phyloP scores from a whole-genome alignment of 2,797 vertebrate species.

The Florisuga fusca region DNA sequence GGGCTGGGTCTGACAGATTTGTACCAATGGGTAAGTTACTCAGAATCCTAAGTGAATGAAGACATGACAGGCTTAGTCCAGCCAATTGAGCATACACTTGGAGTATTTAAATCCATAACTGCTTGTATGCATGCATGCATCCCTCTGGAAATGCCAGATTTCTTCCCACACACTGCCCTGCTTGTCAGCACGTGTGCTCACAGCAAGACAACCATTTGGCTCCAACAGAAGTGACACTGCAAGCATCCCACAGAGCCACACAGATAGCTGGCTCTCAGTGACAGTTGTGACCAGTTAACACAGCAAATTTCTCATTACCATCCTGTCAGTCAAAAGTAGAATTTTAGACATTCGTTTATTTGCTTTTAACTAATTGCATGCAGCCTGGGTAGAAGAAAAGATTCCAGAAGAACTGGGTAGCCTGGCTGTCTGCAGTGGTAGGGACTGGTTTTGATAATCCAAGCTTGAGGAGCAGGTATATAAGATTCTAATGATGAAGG shows the following conservation, averaged over 20 bases:
- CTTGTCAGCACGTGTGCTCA: slow-evolving; percentile 23
- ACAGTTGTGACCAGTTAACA: background rate
- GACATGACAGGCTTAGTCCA: fast-evolving
- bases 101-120: background rate
- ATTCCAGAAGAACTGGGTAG: background rate
- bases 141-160: background rate
- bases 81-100: background rate
- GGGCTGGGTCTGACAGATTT: background rate
- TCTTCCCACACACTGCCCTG: background rate
- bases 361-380: background rate
- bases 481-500: background rate
- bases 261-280: background rate
- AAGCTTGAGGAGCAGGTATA: background rate
- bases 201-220: slow-evolving; percentile 41
- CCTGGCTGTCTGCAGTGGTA: background rate
- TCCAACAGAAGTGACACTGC: background rate
- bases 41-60: background rate
- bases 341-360: background rate
- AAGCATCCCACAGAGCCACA: slow-evolving; percentile 15
- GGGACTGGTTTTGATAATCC: background rate
- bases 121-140: background rate
- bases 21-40: background rate
- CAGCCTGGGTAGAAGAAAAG: background rate
- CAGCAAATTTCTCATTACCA: background rate
- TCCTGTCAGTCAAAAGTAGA: background rate